Conservation (phyloP, 2,888 invertebrate genomes). For the Physocephala rufipes region DNA sequence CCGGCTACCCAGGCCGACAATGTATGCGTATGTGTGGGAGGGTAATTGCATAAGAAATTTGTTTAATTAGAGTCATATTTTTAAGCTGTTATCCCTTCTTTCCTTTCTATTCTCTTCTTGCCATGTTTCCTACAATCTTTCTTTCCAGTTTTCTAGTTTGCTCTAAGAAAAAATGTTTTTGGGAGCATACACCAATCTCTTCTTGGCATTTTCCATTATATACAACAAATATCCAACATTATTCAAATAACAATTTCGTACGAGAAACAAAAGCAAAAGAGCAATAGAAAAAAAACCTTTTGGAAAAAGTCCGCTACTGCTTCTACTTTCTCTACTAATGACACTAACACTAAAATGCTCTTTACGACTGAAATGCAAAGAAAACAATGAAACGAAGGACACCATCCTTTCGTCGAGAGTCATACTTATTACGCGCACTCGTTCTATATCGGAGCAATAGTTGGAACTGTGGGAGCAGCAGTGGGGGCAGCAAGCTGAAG, state of each 20-base stretch:
- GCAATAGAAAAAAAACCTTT: not conserved
- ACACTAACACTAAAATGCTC: conserved; percentile 28
- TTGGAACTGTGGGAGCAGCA: not conserved
- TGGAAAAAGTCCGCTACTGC: conserved; percentile 27
- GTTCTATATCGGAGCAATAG: not conserved
- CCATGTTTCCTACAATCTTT: too few species aligned
- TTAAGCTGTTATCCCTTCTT: too few species aligned
- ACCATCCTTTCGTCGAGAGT: too few species aligned
- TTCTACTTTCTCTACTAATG: conserved; percentile 31
- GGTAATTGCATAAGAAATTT: too few species aligned
- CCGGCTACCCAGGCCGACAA: too few species aligned
- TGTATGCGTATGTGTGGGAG: too few species aligned
- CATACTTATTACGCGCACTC: not conserved
- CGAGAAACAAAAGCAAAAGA: not conserved
- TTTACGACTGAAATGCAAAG: not conserved
- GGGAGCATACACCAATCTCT: not conserved
- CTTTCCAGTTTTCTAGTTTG: too few species aligned
- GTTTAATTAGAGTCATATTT: too few species aligned
- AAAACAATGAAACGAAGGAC: not conserved
- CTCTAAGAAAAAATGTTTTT: not conserved
- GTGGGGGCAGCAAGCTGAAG: not conserved
- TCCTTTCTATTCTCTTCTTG: too few species aligned
- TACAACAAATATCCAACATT: too few species aligned
- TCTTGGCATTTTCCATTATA: too few species aligned
- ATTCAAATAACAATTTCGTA: too few species aligned